These are phyloP conservation scores for Sula dactylatra DNA, from an alignment of 2,113 vertebrate species.

Conservation along the genomic window DNA sequence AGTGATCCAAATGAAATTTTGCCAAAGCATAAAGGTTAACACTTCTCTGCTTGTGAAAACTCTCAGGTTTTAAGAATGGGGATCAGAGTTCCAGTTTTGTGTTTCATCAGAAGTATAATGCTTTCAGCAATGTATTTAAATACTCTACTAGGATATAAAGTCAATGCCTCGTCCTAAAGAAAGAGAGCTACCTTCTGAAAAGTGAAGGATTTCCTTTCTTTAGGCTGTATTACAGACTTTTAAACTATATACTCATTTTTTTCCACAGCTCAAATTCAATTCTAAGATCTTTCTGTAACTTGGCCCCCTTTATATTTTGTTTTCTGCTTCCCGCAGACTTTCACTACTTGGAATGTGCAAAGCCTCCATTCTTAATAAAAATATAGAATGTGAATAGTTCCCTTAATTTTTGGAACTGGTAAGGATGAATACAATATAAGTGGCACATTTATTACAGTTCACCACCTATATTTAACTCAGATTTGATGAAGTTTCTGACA, in stretches of 20 bases:
- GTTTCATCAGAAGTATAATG: neutral
- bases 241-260: neutral
- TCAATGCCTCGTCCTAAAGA: neutral
- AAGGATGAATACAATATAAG: neutral
- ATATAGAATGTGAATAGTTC: neutral
- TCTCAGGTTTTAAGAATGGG: neutral
- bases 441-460: neutral
- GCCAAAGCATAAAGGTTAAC: neutral
- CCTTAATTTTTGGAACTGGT: neutral
- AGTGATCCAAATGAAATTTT: conserved; percentile 13
- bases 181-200: neutral
- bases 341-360: neutral
- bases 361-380: neutral
- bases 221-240: neutral
- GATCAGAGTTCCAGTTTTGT: neutral
- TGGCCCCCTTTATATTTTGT: neutral
- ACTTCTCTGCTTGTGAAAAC: neutral
- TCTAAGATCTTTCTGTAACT: neutral
- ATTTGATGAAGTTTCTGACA: neutral
- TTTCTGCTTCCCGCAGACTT: neutral
- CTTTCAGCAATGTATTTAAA: neutral
- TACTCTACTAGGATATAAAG: neutral
- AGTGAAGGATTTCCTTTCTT: neutral
- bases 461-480: conserved; percentile 7
- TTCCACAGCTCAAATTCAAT: neutral